Percentiles rank a stretch among this genome's conserved stretches.
Evolutionary conservation across 1,140 invertebrate species (phyloP).

Genomic region (Apis laboriosa): DNA sequence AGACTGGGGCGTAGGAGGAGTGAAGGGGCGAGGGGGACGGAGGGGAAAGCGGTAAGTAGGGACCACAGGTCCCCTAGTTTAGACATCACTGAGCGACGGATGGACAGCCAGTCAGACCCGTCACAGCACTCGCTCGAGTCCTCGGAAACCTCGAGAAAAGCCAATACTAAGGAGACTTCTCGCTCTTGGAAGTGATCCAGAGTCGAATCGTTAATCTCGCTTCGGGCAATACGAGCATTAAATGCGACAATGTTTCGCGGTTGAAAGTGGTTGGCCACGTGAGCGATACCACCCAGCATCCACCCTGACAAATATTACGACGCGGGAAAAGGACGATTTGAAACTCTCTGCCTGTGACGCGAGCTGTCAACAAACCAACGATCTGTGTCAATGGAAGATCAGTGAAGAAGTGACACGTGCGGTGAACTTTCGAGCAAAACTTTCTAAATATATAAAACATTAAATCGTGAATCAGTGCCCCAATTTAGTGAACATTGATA

Average conservation of each 20-base stretch:
- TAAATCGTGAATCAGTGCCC: conserved; percentile 2
- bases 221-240: neutral
- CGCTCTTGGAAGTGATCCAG: conserved; percentile 50
- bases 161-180: conserved; percentile 52
- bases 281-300: neutral
- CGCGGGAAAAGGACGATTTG: neutral
- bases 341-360: neutral
- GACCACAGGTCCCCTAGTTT: conserved; percentile 78
- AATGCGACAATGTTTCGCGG: neutral
- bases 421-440: neutral
- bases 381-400: neutral
- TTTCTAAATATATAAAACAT: neutral
- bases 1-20: conserved; percentile 76
- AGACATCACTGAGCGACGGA: conserved; percentile 81
- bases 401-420: conserved; percentile 40
- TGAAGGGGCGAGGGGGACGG: conserved; percentile 66
- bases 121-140: conserved; percentile 79
- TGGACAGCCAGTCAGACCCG: conserved; percentile 81
- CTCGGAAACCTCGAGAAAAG: conserved; percentile 75
- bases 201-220: conserved; percentile 47
- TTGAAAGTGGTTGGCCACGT: conserved; percentile 4
- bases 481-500: neutral
- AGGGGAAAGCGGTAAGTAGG: conserved; percentile 76
- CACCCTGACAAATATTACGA: neutral
- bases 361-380: neutral